Evolutionary conservation across 2,113 vertebrate species (phyloP).

Genomic region (Microtus richardsoni): DNA sequence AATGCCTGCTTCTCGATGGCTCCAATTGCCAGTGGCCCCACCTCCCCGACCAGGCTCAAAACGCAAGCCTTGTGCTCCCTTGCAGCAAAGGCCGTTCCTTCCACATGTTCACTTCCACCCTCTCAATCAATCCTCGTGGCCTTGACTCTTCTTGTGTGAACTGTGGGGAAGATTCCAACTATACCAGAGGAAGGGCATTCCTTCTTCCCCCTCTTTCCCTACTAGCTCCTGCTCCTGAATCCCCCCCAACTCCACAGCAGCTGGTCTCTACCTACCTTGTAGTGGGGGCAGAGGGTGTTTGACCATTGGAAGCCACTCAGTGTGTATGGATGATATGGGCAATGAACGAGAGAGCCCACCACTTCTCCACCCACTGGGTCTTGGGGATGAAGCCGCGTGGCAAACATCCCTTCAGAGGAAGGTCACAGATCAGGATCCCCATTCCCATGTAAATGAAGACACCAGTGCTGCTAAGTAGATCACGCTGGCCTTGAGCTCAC

Average conservation of each 20-base stretch:
- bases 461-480: background rate
- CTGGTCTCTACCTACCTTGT: too few relatives aligned
- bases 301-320: background rate
- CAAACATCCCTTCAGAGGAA: background rate
- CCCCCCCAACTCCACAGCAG: background rate
- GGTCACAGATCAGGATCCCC: background rate
- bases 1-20: too few relatives aligned
- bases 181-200: background rate
- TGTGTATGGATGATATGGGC: too few relatives aligned
- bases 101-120: too few relatives aligned
- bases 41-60: background rate
- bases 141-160: background rate
- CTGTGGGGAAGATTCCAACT: background rate
- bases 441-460: too few relatives aligned
- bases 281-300: background rate
- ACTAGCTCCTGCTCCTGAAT: background rate
- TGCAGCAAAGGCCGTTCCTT: background rate
- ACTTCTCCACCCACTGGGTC: background rate
- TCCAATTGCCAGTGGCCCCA: background rate
- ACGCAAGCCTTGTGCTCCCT: background rate
- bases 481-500: too few relatives aligned
- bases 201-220: background rate
- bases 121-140: background rate
- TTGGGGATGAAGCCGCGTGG: accelerated
- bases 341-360: too few relatives aligned